Evolutionary conservation across 2,113 vertebrate genomes (phyloP), one percentile per base, ranked within the genome.

Genomic region (rat (Rattus norvegicus)): DNA sequence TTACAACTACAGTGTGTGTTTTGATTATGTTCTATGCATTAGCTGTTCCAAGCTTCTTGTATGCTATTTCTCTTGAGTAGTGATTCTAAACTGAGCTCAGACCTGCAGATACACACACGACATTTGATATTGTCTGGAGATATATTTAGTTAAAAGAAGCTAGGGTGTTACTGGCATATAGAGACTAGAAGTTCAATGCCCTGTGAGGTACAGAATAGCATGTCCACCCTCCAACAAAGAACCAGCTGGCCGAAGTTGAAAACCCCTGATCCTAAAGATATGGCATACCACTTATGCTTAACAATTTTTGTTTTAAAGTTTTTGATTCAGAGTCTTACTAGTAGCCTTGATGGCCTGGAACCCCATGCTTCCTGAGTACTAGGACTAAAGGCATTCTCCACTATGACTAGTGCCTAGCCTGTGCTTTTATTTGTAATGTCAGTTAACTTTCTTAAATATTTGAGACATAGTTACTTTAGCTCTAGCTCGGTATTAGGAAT

Each of bases 401-500:
- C 63, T 63, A 36, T 87, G 43, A 28, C 19, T 67, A 19, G n/a
- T 87, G 28, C 43, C 8, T 67, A 9, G 36, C 26, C 28, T 83
- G 17, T 77, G 33, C 22, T 87, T 90, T 81, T 54, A 52, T 52
- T 76, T 91, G 92, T 87, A 52, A 59, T 91, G 39, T 49, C 36
- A 77, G 8, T 54, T 56, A 36, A 26, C 87, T 52, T 36, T 11
- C 43, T 95, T 85, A 61, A 92, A 61, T 56, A 89, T 70, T n/a
- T 49, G 83, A 94, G 59, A 79, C 89, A 69, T 89, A 70, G 67
- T 76, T 63, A 65, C 70, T 87, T 88, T 89, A 88, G 87, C 63
- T 26, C 28, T 36, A 65, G 7, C 12, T 87, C 79, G 81, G 28
- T 75, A 6, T 84, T 96, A 47, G 72, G 73, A 88, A 79, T 72